phyloP scores from a whole-genome alignment of 2,113 vertebrate species.

The Osmerus eperlanus region DNA sequence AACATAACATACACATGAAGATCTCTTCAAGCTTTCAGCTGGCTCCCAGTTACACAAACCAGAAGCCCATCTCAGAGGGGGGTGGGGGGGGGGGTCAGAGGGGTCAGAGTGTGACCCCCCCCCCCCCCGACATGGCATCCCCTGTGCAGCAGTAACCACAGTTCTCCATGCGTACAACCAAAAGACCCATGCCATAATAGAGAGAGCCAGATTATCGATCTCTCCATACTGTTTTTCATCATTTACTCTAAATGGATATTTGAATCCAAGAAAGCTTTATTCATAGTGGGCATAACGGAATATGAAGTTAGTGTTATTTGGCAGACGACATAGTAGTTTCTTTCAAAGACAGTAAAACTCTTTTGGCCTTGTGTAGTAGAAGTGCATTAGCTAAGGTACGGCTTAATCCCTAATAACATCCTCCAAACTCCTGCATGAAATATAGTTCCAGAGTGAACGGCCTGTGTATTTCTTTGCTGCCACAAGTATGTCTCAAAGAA shows the following conservation, averaged over 20 bases:
- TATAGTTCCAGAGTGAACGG: constrained; percentile 77
- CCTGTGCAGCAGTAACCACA: constrained; percentile 54
- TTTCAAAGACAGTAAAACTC: constrained; percentile 53
- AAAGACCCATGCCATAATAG: constrained; percentile 33
- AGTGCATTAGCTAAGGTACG: constrained; percentile 74
- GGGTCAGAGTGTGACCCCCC: constrained; percentile 49
- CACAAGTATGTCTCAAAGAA: constrained; percentile 79
- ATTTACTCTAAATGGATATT: constrained; percentile 31
- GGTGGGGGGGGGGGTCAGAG: constrained; percentile 43
- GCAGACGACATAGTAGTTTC: constrained; percentile 43
- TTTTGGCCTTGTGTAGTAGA: constrained; percentile 41
- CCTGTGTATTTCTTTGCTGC: constrained; percentile 87
- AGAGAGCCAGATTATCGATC: constrained; percentile 50
- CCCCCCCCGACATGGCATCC: constrained; percentile 46
- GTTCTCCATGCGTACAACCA: constrained; percentile 19
- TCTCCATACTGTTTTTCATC: constrained; percentile 28
- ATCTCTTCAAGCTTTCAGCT: constrained; percentile 61
- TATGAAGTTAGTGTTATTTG: constrained; percentile 57
- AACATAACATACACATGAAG: constrained; percentile 62
- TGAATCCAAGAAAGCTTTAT: constrained; percentile 31
- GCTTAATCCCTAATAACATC: constrained; percentile 93
- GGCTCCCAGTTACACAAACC: constrained; percentile 65
- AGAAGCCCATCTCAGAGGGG: constrained; percentile 57
- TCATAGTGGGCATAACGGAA: constrained; percentile 34
- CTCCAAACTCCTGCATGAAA: constrained; percentile 86